These are phyloP conservation scores for Hippocampus comes DNA, from an alignment of 2,113 vertebrate genomes.

Conservation along the genomic window DNA sequence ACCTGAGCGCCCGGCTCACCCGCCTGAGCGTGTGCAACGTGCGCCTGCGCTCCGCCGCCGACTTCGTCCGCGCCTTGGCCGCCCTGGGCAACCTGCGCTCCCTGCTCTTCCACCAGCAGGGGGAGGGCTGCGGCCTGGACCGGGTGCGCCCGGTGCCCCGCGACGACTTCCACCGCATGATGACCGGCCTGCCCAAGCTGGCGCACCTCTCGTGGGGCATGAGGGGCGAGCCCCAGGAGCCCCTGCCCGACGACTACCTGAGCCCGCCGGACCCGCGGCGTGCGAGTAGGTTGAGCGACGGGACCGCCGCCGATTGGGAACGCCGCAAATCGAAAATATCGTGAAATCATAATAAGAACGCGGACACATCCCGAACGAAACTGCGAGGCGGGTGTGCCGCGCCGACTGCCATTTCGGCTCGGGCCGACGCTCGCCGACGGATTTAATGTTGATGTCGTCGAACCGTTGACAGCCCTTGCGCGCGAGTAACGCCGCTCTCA, in stretches of 20 bases:
- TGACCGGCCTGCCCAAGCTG: conserved; percentile 45
- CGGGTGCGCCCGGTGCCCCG: conserved; percentile 56
- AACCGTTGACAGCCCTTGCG: no score
- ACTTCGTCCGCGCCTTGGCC: conserved; percentile 33
- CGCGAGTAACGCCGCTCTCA: no score
- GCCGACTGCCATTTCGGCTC: no score
- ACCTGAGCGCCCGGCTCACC: conserved; percentile 40
- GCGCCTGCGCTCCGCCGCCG: conserved; percentile 35
- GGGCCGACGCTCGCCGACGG: no score
- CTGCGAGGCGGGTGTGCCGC: no score
- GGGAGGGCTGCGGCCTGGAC: conserved; percentile 49
- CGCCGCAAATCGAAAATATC: no score
- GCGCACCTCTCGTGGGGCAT: conserved; percentile 60
- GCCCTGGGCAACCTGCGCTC: conserved; percentile 47
- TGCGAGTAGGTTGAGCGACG: conserved; percentile 20
- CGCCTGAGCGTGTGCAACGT: conserved; percentile 63
- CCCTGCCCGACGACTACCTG: conserved; percentile 55
- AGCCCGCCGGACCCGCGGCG: conserved; percentile 41
- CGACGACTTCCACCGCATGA: conserved; percentile 38
- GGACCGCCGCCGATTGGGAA: no score
- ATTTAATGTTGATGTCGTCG: no score
- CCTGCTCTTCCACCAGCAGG: conserved; percentile 61
- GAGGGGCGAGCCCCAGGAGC: conserved; percentile 50
- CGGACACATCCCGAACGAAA: no score
- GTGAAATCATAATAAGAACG: no score